Conservation (phyloP, 2,113 vertebrate species). For the Proterorhinus semilunaris region DNA sequence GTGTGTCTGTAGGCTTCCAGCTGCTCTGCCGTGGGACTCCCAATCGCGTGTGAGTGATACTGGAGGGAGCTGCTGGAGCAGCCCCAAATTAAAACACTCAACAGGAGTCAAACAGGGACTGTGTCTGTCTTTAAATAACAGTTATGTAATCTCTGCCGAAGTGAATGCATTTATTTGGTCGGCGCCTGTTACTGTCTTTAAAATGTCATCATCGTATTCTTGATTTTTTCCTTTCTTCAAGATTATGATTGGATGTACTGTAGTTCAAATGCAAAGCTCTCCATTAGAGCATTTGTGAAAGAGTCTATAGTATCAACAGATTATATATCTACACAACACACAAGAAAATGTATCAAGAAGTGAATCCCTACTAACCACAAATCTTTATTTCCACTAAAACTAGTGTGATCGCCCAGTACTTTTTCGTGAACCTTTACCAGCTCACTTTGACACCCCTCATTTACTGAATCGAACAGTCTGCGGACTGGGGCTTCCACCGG, state of each 20-base stretch:
- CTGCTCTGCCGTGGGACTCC: slow-evolving; percentile 69
- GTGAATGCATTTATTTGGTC: neutral
- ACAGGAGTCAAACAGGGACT: slow-evolving; percentile 38
- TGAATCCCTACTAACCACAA: slow-evolving; percentile 9
- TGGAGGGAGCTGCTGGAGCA: slow-evolving; percentile 46
- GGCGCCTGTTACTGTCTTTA: neutral
- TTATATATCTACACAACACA: too few species aligned
- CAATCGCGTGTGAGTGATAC: slow-evolving; percentile 64
- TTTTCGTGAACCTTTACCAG: slow-evolving; percentile 56
- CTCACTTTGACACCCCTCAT: slow-evolving; percentile 48
- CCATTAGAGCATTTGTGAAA: too few species aligned
- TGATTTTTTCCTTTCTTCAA: too few species aligned
- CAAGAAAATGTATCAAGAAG: too few species aligned
- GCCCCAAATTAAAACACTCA: slow-evolving; percentile 52
- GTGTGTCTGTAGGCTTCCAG: slow-evolving; percentile 55
- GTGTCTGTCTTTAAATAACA: too few species aligned
- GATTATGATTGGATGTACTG: too few species aligned
- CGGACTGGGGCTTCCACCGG: slow-evolving; percentile 59
- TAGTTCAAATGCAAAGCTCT: too few species aligned
- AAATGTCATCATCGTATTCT: too few species aligned
- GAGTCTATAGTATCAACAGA: too few species aligned
- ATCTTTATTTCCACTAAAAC: slow-evolving; percentile 13
- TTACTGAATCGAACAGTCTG: slow-evolving; percentile 55
- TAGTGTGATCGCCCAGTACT: slow-evolving; percentile 5
- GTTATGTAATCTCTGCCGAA: neutral